phyloP scores from a whole-genome alignment of 2,888 invertebrate genomes.

The Lagria hirta region DNA sequence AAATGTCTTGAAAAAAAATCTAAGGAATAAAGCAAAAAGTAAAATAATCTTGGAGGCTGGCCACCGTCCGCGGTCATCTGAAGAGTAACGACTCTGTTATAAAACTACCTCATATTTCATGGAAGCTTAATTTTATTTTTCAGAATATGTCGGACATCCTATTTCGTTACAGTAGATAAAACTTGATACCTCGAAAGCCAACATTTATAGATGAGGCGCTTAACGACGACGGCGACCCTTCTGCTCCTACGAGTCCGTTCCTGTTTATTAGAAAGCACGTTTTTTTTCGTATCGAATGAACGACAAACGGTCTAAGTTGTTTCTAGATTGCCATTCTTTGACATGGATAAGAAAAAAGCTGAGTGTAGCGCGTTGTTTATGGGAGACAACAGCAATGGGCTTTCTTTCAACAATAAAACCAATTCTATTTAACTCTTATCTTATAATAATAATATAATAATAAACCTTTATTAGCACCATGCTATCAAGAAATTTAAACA shows the following conservation, averaged over 20 bases:
- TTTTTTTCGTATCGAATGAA: constrained; percentile 11
- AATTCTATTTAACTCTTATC: too few relatives aligned
- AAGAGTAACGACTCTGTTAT: constrained; percentile 40
- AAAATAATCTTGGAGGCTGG: constrained; percentile 30
- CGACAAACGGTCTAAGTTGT: constrained; percentile 10
- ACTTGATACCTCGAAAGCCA: constrained; percentile 37
- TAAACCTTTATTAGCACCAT: too few relatives aligned
- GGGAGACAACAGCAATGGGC: too few relatives aligned
- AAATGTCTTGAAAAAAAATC: constrained; percentile 1
- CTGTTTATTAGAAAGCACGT: constrained; percentile 10
- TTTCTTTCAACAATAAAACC: too few relatives aligned
- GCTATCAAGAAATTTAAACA: too few relatives aligned
- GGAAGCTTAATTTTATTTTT: constrained; percentile 45
- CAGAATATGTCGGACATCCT: constrained; percentile 45
- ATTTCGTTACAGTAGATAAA: constrained; percentile 46
- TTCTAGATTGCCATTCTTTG: constrained; percentile 19
- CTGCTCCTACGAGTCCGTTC: constrained; percentile 17
- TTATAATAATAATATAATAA: too few relatives aligned
- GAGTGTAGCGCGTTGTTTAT: too few relatives aligned
- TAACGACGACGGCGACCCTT: constrained; percentile 11
- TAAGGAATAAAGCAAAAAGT: constrained; percentile 22
- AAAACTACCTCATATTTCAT: constrained; percentile 44
- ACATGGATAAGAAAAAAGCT: too few relatives aligned
- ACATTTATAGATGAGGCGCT: constrained; percentile 36
- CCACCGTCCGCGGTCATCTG: constrained; percentile 27